Evolutionary conservation across 2,113 vertebrate species (phyloP).

Genomic region (Brachyhypopomus gauderio): DNA sequence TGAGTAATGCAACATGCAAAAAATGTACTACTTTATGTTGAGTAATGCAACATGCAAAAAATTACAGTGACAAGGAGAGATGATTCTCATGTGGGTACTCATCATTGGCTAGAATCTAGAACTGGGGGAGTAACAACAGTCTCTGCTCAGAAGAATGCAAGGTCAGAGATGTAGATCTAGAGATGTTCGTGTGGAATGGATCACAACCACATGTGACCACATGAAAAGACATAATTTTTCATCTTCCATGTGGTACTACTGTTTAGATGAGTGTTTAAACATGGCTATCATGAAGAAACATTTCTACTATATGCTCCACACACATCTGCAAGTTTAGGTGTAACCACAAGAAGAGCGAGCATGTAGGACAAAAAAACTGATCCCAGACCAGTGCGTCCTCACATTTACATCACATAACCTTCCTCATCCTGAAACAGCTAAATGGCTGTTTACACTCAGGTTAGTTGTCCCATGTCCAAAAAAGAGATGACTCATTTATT

Average conservation of each 20-base stretch:
- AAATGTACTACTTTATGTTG: too few species aligned
- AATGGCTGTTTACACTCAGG: background rate
- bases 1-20: background rate
- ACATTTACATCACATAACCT: background rate
- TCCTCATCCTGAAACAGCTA: background rate
- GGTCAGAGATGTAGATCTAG: slow-evolving; percentile 1
- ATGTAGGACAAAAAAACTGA: background rate
- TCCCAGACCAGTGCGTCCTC: too few species aligned
- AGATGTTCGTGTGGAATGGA: background rate
- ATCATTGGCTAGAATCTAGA: slow-evolving; percentile 9
- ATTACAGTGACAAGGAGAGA: slow-evolving; percentile 2
- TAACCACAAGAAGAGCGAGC: background rate
- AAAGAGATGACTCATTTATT: slow-evolving; percentile 27
- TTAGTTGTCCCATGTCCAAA: background rate
- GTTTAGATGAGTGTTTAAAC: background rate
- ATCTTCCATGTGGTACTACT: background rate
- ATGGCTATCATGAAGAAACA: background rate
- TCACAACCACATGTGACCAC: background rate
- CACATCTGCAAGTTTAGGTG: too few species aligned
- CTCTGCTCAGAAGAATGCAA: background rate
- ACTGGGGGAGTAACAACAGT: background rate
- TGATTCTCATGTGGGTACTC: background rate
- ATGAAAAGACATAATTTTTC: background rate
- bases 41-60: too few species aligned
- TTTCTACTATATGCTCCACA: slow-evolving; percentile 1